Evolutionary conservation across 2,888 invertebrate species (phyloP), one percentile per base, ranked within the genome.

Genomic region (Epirrhoe alternata): DNA sequence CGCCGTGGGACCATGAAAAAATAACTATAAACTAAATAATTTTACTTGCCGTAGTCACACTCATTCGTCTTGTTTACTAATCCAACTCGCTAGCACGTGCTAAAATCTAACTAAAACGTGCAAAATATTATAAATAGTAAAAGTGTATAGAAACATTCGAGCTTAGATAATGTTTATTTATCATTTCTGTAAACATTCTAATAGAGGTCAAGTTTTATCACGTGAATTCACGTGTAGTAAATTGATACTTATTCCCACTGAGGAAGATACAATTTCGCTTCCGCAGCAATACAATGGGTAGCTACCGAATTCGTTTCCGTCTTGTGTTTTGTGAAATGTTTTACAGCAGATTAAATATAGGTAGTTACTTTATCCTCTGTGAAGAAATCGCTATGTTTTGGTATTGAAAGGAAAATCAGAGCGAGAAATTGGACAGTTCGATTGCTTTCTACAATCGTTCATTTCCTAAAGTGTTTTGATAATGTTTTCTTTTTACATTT

Each of bases 121-220:
- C 53, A 24, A 24, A 1, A 24, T 24, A 24, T 24, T 24, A 24
- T 3, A 3, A 24, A 3, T 24, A 24, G 24, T 24, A 24, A 2
- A 24, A 24, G 3, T 53, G 49, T 53, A 50, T 42, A 0, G 57
- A 52, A 52, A 52, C 30, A 53, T 6, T 58, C 50, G 24, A 16
- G 50, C 50, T 52, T 50, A 49, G 47, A 50, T 54, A 17, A 35
- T 57, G 60, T 60, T 60, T 68, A 58, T 61, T 60, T 60, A 57
- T 61, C 56, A 54, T 42, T 45, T 35, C 52, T 66, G 54, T 67
- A 42, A 52, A 56, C 58, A 61, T 61, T 58, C 16, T 49, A 58
- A 62, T 69, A 68, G 63, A 71, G 71, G 73, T 73, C 69, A 62
- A 30, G 10, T 49, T 55, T 69, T 71, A 73, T 73, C 70, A 57